Evolutionary conservation across 2,113 vertebrate genomes (phyloP), one percentile per base, ranked within the genome.

Genomic region (Seriola quinqueradiata): DNA sequence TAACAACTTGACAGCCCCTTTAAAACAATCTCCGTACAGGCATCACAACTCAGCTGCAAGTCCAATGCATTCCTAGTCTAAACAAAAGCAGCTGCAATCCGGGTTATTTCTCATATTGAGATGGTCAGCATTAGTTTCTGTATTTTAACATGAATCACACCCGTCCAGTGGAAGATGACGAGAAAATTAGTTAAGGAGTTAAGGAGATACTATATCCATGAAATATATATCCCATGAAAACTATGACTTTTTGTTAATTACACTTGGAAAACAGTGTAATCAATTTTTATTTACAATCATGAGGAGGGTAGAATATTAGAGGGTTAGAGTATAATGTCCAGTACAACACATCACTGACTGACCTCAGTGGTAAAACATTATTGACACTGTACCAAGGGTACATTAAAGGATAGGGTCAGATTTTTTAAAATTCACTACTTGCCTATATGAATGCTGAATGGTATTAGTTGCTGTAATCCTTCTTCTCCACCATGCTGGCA

Each of bases 91-190:
- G 55, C 75, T 40, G 50, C 52, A 32, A 42, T 42, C 21, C n/a
- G 28, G n/a, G 40, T 71, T 25, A 61, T 88, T 87, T 89, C 88
- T 89, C 87, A 84, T 70, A 78, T 86, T 89, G 85, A 90, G 83
- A 92, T 44, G 25, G 52, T 44, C 12, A 0, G 34, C 25, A 63
- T 38, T 32, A 52, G 16, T 65, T 44, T 14, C 9, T 82, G 55
- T 52, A 57, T 63, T 68, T 82, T 66, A 42, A 82, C 38, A 72
- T 65, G 19, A 70, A 63, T 75, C 32, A 68, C 36, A 86, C 14
- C n/a, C 38, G 16, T 57, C 16, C 34, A 63, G 50, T 58, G 12
- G 32, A 66, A 77, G 10, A 64, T 28, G n/a, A 28, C 1, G 46
- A 55, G 54, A 72, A 67, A 32, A 19, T 8, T n/a, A n/a, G n/a